Evolutionary conservation across 1,140 invertebrate genomes (phyloP).

Genomic region (Vanessa atalanta): DNA sequence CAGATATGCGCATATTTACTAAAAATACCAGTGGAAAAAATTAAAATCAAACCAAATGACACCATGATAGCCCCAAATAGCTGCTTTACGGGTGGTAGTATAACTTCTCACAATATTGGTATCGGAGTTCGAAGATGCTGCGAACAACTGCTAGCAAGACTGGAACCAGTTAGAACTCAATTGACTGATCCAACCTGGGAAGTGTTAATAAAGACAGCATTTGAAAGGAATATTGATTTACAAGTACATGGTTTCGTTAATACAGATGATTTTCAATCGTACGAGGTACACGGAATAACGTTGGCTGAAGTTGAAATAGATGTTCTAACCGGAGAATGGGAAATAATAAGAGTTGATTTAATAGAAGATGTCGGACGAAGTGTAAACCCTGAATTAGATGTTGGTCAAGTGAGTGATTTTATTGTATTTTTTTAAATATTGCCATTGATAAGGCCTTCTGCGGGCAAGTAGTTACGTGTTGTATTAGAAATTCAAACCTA

Average conservation of each 20-base stretch:
- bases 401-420: slow-evolving; percentile 85
- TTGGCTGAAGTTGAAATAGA: slow-evolving; percentile 88
- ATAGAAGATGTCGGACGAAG: slow-evolving; percentile 88
- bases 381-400: slow-evolving; percentile 88
- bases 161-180: slow-evolving; percentile 82
- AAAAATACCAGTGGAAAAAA: slow-evolving; percentile 85
- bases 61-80: slow-evolving; percentile 77
- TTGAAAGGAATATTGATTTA: slow-evolving; percentile 82
- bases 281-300: slow-evolving; percentile 83
- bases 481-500: too few relatives aligned
- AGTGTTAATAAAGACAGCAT: slow-evolving; percentile 81
- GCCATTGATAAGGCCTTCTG: too few relatives aligned
- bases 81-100: slow-evolving; percentile 81
- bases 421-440: neutral
- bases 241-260: slow-evolving; percentile 80
- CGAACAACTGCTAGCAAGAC: slow-evolving; percentile 81
- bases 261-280: slow-evolving; percentile 77
- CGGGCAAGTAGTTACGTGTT: too few relatives aligned
- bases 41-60: slow-evolving; percentile 85
- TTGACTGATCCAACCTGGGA: slow-evolving; percentile 83
- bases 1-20: slow-evolving; percentile 88
- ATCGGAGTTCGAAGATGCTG: slow-evolving; percentile 84
- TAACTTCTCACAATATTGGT: slow-evolving; percentile 54
- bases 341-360: slow-evolving; percentile 86
- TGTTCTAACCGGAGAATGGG: slow-evolving; percentile 89